Base-by-base conservation (phyloP, 1,140 invertebrate genomes). In the Pseudomyrmex gracilis region DNA sequence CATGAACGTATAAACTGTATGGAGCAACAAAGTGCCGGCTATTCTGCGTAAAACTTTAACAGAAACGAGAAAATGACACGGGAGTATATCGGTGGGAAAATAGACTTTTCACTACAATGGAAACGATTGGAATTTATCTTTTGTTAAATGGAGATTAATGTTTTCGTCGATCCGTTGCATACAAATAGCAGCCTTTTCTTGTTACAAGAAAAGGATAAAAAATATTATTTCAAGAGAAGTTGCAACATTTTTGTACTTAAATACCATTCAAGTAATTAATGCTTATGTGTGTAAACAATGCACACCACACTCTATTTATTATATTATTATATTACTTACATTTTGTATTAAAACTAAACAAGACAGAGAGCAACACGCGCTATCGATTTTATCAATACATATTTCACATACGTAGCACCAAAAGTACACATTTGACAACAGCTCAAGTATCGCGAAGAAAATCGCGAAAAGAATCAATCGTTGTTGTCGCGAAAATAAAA, bases 11-110 rank as follows among this genome's bases (percentile, higher is more conserved):
- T 63, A 63, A 63, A 63, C 24, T 34, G 13, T 12, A 13, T 17
- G 24, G 22, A 20, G 47, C 49, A 66, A 53, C 47, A 67, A 66
- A 55, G 47, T 53, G 3, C 12, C 2, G 12, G 57, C 24, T 53
- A 43, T 66, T 76, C 64, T 13, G n/a, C 1, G n/a, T 17, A 24
- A 66, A 76, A 76, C 73, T 77, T 67, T 15, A 77, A 53, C 61
- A 77, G 67, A 77, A 55, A 77, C 2, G 13, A 17, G 34, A 55
- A 66, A 77, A 9, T 67, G 47, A 76, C 12, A 53, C 3, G 22
- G 5, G 12, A 49, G 61, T 66, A 66, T 76, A 66, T 76, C 34
- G 2, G 17, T 64, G 8, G 2, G 20, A 66, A 76, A 76, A 64
- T 66, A 17, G 34, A 66, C 61, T 77, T 64, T 66, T 67, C 12